These are phyloP conservation scores for Rhagoletis zephyria DNA, from an alignment of 1,140 invertebrate species.

Conservation along the genomic window DNA sequence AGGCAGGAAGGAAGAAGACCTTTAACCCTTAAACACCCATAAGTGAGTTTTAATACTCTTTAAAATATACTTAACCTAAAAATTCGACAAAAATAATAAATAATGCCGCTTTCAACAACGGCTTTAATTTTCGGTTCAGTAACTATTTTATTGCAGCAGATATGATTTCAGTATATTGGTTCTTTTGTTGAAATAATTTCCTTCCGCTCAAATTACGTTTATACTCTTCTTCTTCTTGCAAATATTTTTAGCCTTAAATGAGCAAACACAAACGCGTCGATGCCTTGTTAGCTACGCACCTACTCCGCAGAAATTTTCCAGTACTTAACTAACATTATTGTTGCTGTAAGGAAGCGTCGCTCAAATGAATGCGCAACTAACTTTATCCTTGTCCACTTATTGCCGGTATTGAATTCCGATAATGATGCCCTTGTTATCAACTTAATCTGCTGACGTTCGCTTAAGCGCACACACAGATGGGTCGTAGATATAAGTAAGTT, in stretches of 20 bases:
- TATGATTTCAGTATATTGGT: not conserved
- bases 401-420: slow-evolving; percentile 15
- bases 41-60: no score
- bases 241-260: not conserved
- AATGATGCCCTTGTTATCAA: slow-evolving; percentile 37
- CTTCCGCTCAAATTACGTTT: not conserved
- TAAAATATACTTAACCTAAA: no score
- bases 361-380: slow-evolving; percentile 9
- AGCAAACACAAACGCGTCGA: not conserved
- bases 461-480: not conserved
- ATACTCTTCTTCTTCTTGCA: not conserved
- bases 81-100: no score
- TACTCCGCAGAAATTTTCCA: not conserved
- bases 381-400: slow-evolving; percentile 30
- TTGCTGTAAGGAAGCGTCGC: not conserved
- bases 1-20: no score
- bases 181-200: not conserved
- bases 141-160: no score
- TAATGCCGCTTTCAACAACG: no score
- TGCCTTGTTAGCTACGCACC: not conserved
- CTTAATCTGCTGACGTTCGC: slow-evolving; percentile 33
- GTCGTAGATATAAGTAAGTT: not conserved
- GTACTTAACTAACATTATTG: not conserved
- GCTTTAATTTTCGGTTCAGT: no score
- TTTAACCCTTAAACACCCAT: no score